phyloP scores from a whole-genome alignment of 2,113 vertebrate species.

The Corvus hawaiiensis region DNA sequence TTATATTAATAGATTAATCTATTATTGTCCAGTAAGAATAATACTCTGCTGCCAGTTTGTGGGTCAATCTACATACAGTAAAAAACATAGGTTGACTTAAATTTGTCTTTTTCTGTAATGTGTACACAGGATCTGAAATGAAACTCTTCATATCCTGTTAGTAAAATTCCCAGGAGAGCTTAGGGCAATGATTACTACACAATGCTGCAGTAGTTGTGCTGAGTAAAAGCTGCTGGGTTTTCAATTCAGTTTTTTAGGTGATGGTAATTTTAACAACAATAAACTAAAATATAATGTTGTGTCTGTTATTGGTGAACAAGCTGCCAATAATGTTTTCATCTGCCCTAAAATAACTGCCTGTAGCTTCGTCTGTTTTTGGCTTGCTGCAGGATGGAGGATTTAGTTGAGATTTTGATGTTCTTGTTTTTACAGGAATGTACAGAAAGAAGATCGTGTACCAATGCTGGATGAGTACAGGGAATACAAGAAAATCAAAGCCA shows the following conservation, averaged over 20 bases:
- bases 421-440: conserved; percentile 79
- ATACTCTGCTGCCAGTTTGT: background rate
- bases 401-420: background rate
- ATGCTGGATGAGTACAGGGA: conserved; percentile 93
- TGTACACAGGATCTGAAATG: background rate
- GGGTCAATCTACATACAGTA: background rate
- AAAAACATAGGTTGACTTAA: background rate
- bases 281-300: background rate
- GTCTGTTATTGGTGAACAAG: background rate
- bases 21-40: background rate
- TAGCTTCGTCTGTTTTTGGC: background rate
- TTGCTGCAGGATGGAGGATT: background rate
- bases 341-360: background rate
- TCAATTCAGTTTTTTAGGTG: background rate
- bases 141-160: background rate
- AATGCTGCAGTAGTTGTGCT: background rate
- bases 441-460: conserved; percentile 93
- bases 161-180: background rate
- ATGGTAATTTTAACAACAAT: background rate
- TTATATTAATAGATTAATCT: background rate
- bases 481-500: conserved; percentile 98
- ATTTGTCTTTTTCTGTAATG: background rate
- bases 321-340: background rate
- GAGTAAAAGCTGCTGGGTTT: background rate
- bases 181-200: background rate